These are phyloP conservation scores for Enteromius fasciolatus DNA, from an alignment of 2,797 vertebrate species.

Conservation along the genomic window DNA sequence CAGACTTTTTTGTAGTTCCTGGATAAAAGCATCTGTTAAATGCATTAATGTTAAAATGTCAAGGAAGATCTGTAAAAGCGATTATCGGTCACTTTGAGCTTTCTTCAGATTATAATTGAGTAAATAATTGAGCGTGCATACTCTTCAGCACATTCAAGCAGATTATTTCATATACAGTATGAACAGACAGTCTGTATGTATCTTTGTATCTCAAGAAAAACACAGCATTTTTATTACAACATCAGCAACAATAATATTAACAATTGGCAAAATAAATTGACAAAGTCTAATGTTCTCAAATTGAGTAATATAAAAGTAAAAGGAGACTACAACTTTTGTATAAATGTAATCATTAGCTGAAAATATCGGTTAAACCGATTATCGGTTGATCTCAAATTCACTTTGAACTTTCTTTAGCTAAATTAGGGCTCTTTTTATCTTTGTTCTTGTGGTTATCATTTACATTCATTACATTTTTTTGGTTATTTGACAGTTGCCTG, in stretches of 20 bases:
- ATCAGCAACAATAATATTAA: background rate
- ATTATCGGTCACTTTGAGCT: background rate
- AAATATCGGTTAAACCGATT: background rate
- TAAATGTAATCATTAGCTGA: background rate
- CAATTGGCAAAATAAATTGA: background rate
- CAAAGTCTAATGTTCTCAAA: background rate
- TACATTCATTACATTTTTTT: background rate
- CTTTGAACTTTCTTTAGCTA: background rate
- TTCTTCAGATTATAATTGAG: background rate
- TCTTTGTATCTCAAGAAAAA: background rate
- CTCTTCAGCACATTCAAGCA: background rate
- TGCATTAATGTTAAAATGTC: background rate
- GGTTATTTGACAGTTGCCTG: background rate
- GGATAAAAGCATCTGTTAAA: background rate
- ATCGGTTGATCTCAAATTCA: background rate
- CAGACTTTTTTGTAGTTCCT: background rate
- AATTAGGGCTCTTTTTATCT: background rate
- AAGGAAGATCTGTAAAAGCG: background rate
- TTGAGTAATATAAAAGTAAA: background rate
- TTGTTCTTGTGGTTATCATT: background rate
- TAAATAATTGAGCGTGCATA: background rate
- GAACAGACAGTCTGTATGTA: background rate
- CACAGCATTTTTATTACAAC: background rate
- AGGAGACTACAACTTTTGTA: background rate
- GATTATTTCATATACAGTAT: background rate